These are phyloP conservation scores for Sebastes melanostomus DNA, from an alignment of 2,797 vertebrate genomes.

Conservation along the genomic window DNA sequence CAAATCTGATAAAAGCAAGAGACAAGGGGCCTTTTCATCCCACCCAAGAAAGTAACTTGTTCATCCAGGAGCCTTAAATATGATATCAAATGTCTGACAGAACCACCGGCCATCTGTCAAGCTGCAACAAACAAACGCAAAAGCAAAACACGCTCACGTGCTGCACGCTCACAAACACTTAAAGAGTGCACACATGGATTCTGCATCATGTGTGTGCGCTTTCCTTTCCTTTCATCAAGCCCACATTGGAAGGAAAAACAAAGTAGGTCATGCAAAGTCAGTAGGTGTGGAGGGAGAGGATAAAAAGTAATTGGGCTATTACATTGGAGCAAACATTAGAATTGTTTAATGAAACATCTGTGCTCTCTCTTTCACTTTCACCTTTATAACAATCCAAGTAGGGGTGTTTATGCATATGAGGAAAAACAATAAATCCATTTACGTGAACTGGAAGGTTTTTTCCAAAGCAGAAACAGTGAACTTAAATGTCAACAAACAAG, in stretches of 20 bases:
- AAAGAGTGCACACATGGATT: neutral
- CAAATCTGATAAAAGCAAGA: constrained; percentile 68
- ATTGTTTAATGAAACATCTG: constrained; percentile 1
- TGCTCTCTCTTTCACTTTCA: neutral
- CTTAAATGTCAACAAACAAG: constrained; percentile 1
- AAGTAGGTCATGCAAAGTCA: neutral
- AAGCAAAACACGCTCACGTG: constrained; percentile 10
- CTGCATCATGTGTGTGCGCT: neutral
- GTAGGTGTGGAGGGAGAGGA: neutral
- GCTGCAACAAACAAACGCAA: constrained; percentile 19
- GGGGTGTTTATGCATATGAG: neutral
- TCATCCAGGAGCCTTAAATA: constrained; percentile 52
- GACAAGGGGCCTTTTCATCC: constrained; percentile 74
- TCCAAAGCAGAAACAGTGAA: neutral
- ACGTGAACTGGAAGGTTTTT: neutral
- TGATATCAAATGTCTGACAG: constrained; percentile 67
- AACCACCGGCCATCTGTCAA: constrained; percentile 49
- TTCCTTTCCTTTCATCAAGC: neutral
- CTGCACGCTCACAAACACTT: neutral
- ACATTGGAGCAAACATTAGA: neutral
- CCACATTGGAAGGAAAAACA: neutral
- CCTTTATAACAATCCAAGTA: neutral
- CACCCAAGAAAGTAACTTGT: constrained; percentile 50
- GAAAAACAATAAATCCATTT: constrained; percentile 2
- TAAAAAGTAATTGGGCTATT: neutral